Evolutionary conservation across 2,888 invertebrate species (phyloP).

Genomic region (Actias luna): DNA sequence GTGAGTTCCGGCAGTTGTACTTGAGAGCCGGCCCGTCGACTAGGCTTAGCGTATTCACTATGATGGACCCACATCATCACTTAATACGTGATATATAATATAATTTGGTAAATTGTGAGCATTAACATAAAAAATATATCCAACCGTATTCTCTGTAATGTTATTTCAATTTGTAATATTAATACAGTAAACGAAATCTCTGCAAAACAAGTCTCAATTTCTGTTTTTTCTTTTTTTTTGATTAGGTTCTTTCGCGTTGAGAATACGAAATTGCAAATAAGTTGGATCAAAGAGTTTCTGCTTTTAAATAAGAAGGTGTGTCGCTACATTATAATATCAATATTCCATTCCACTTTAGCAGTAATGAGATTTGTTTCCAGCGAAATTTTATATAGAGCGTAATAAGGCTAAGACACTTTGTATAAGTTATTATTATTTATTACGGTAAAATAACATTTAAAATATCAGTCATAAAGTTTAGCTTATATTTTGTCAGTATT

Average conservation of each 20-base stretch:
- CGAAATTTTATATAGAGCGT: slow-evolving; percentile 21
- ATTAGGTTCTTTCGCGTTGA: slow-evolving; percentile 43
- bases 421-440: neutral
- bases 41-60: no score
- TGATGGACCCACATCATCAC: no score
- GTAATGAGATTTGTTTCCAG: slow-evolving; percentile 32
- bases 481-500: neutral
- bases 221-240: no score
- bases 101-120: neutral
- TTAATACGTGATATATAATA: neutral
- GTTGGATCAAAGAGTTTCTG: slow-evolving; percentile 49
- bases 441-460: neutral
- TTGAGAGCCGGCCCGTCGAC: no score
- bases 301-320: slow-evolving; percentile 38
- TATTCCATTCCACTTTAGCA: slow-evolving; percentile 37
- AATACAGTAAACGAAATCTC: slow-evolving; percentile 27
- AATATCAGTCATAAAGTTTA: neutral
- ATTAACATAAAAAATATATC: neutral
- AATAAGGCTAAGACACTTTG: neutral
- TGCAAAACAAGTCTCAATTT: slow-evolving; percentile 36
- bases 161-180: slow-evolving; percentile 22
- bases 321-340: slow-evolving; percentile 37
- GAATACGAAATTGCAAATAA: slow-evolving; percentile 46
- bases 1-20: no score
- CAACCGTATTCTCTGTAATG: slow-evolving; percentile 16